Conservation (phyloP, 2,113 vertebrate species). For the Hemicordylus capensis region DNA sequence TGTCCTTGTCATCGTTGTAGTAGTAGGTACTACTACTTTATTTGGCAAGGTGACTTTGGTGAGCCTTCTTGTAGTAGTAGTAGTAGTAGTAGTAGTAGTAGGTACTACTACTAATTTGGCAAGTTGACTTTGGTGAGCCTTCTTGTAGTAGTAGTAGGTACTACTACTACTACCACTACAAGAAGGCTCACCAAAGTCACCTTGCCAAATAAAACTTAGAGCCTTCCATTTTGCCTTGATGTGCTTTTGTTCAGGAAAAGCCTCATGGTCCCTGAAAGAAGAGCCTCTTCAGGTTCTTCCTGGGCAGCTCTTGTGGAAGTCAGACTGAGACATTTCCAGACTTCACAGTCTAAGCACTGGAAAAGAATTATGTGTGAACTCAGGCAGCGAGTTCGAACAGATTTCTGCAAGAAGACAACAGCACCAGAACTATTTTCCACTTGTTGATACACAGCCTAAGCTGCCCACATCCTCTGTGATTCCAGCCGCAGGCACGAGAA, state of each 20-base stretch:
- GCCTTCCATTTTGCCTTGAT: background rate
- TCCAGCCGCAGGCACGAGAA: conserved; percentile 29
- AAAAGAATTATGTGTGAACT: background rate
- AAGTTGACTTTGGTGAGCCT: too few species aligned
- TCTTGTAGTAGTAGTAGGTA: too few species aligned
- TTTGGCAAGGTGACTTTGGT: too few species aligned
- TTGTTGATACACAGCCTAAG: conserved; percentile 35
- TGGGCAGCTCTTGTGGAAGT: background rate
- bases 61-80: too few species aligned
- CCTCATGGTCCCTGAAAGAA: background rate
- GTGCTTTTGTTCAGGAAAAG: background rate
- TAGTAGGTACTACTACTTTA: too few species aligned
- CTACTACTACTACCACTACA: too few species aligned
- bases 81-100: too few species aligned
- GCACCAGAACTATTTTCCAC: conserved; percentile 42
- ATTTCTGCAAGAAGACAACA: conserved; percentile 54
- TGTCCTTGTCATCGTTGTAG: too few species aligned
- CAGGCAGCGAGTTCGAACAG: conserved; percentile 32
- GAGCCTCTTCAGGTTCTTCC: background rate
- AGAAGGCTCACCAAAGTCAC: too few species aligned
- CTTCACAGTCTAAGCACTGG: background rate
- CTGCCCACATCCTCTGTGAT: conserved; percentile 38
- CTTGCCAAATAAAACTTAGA: too few species aligned
- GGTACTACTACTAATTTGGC: too few species aligned
- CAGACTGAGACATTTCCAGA: background rate